phyloP scores from a whole-genome alignment of 2,113 vertebrate genomes.

The Pterocles gutturalis region DNA sequence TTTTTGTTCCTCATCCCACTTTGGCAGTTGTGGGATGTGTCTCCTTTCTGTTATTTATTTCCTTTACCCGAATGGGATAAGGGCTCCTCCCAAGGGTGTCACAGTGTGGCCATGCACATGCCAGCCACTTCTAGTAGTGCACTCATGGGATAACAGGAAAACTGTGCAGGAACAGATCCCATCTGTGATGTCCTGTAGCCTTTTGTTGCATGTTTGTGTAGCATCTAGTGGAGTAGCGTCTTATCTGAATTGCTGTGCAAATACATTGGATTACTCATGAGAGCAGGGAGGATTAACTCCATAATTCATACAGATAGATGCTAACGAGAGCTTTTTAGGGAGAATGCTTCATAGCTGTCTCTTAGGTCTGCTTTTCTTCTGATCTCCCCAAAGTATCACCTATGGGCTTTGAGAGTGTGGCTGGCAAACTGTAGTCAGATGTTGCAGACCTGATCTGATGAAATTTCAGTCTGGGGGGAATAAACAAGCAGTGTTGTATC shows the following conservation, averaged over 20 bases:
- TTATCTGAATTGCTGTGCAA: neutral
- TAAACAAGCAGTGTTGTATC: neutral
- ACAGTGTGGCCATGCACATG: neutral
- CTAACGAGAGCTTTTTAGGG: neutral
- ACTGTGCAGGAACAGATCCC: neutral
- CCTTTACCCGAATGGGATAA: neutral
- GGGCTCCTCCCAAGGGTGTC: neutral
- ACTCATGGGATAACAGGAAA: rapidly evolving
- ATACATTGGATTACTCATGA: neutral
- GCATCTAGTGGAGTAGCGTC: neutral
- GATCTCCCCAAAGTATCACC: neutral
- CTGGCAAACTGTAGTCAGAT: neutral
- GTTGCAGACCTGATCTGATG: neutral
- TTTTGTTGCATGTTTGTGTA: neutral
- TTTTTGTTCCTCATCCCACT: neutral
- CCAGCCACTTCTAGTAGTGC: neutral
- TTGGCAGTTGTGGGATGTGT: neutral
- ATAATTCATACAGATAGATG: neutral
- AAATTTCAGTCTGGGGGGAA: neutral
- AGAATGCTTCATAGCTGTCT: rapidly evolving
- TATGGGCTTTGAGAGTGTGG: neutral
- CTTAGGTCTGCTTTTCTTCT: neutral
- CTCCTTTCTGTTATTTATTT: neutral
- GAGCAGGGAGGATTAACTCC: conserved; percentile 1
- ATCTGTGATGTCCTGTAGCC: neutral